Conservation (phyloP, 2,113 vertebrate species). For the human (Homo sapiens) region DNA sequence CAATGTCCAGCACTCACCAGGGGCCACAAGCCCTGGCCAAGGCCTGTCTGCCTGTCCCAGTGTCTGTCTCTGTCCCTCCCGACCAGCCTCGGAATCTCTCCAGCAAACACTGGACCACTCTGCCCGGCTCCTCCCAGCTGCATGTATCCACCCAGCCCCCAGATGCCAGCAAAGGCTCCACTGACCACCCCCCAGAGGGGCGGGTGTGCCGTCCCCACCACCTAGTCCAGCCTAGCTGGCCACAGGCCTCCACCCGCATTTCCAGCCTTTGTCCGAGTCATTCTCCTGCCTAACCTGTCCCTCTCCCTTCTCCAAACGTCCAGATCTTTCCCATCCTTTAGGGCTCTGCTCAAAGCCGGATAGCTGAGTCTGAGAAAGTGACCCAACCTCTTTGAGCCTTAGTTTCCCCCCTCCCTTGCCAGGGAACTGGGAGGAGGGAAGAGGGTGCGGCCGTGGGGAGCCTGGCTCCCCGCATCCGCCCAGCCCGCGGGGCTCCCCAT, state of each 20-base stretch:
- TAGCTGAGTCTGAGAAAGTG: not conserved
- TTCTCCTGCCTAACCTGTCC: not conserved
- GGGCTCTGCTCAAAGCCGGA: not conserved
- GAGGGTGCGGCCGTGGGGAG: too few relatives aligned
- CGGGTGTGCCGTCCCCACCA: not conserved
- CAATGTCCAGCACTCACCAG: not conserved
- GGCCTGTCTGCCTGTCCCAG: not conserved
- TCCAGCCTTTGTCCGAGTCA: not conserved
- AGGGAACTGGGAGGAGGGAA: not conserved
- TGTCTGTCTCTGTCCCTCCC: accelerated
- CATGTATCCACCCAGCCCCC: not conserved
- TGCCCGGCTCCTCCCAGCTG: too few relatives aligned
- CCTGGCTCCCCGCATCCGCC: not conserved
- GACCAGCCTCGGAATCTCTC: not conserved
- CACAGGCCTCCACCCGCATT: not conserved
- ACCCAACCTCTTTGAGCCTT: not conserved
- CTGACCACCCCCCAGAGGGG: not conserved
- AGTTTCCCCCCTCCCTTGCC: not conserved
- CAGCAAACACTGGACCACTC: not conserved
- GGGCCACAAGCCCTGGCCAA: not conserved
- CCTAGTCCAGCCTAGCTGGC: accelerated
- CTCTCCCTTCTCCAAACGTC: not conserved
- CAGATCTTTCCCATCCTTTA: not conserved
- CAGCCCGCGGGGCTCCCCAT: not conserved
- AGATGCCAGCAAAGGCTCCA: not conserved